phyloP scores from a whole-genome alignment of 2,797 vertebrate genomes.

The Pterois miles region DNA sequence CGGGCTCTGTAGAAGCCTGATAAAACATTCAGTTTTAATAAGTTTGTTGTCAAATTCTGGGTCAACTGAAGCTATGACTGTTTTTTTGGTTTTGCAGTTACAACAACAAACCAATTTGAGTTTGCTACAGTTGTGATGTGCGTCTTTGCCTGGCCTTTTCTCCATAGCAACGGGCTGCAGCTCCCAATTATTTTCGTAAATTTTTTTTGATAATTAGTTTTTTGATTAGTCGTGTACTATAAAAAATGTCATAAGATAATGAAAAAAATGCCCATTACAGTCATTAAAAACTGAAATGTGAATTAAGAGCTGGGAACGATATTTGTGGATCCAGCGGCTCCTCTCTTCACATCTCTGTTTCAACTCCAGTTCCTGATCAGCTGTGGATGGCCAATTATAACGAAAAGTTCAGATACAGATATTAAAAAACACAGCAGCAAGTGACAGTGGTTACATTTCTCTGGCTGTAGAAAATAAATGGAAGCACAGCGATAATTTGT shows the following conservation, averaged over 20 bases:
- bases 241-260: neutral
- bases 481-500: neutral
- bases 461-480: slow-evolving; percentile 1
- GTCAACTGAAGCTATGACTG: neutral
- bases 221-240: neutral
- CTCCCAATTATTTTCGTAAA: neutral
- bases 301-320: neutral
- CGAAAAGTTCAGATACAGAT: neutral
- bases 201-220: neutral
- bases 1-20: neutral
- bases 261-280: neutral
- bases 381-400: neutral
- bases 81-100: neutral
- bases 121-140: neutral
- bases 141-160: neutral
- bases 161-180: neutral
- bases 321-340: neutral
- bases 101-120: neutral
- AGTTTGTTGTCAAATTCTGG: slow-evolving; percentile 14
- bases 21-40: slow-evolving; percentile 23
- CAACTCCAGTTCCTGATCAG: neutral
- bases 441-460: neutral
- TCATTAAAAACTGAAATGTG: neutral
- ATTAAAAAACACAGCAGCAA: neutral
- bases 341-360: neutral